phyloP scores from a whole-genome alignment of 2,888 invertebrate genomes.

The Erpobdella octoculata region DNA sequence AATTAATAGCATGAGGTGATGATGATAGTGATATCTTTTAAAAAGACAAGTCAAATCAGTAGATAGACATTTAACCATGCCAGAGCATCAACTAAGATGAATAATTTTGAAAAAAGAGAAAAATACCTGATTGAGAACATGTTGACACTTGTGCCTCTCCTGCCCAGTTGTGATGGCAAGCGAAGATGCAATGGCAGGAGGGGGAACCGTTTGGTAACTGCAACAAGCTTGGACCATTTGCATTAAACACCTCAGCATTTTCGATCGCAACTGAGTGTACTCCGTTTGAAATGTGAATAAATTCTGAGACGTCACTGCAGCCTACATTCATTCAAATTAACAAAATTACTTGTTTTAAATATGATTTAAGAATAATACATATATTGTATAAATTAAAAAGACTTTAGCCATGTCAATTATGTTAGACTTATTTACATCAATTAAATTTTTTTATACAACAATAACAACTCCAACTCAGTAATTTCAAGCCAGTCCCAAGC shows the following conservation, averaged over 20 bases:
- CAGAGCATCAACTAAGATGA: too few relatives aligned
- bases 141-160: constrained; percentile 69
- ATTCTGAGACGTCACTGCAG: neutral
- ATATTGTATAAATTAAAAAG: neutral
- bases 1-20: too few relatives aligned
- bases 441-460: too few relatives aligned
- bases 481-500: too few relatives aligned
- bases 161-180: constrained; percentile 65
- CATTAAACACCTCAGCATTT: constrained; percentile 1
- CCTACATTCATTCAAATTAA: constrained; percentile 44
- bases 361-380: too few relatives aligned
- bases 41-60: too few relatives aligned
- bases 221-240: constrained; percentile 66
- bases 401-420: too few relatives aligned
- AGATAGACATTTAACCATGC: too few relatives aligned
- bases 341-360: neutral
- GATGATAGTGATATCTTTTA: too few relatives aligned
- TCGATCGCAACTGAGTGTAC: constrained; percentile 67
- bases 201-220: constrained; percentile 77
- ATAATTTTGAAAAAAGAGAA: too few relatives aligned
- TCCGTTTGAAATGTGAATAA: constrained; percentile 64
- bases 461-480: too few relatives aligned
- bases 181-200: constrained; percentile 79
- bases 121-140: constrained; percentile 68
- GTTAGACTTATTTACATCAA: too few relatives aligned